These are phyloP conservation scores for Oligia latruncula DNA, from an alignment of 2,888 invertebrate species.

Conservation along the genomic window DNA sequence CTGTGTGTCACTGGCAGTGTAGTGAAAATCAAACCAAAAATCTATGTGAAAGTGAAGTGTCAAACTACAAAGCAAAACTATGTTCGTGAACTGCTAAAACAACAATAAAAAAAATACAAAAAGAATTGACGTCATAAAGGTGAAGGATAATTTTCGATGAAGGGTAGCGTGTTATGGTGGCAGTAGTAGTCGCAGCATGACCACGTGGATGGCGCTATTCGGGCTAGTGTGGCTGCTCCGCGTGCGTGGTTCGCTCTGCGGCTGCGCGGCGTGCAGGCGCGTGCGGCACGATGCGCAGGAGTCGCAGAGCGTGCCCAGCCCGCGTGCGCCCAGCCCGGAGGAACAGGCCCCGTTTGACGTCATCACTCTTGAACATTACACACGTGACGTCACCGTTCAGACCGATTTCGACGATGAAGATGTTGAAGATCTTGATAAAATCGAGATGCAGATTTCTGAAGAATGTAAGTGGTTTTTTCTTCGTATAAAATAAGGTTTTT, in stretches of 20 bases:
- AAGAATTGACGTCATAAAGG: neutral
- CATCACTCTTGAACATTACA: slow-evolving; percentile 85
- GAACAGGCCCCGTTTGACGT: slow-evolving; percentile 85
- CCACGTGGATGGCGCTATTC: slow-evolving; percentile 95
- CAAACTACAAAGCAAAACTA: neutral
- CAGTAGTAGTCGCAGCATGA: slow-evolving; percentile 84
- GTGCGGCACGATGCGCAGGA: slow-evolving; percentile 81
- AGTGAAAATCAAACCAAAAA: slow-evolving; percentile 9
- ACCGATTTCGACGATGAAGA: slow-evolving; percentile 88
- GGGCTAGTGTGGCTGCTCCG: slow-evolving; percentile 96
- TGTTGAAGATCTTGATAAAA: slow-evolving; percentile 85
- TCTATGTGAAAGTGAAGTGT: slow-evolving; percentile 34
- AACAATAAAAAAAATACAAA: neutral
- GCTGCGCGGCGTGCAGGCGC: slow-evolving; percentile 93
- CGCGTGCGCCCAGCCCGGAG: slow-evolving; percentile 75
- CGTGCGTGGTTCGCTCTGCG: slow-evolving; percentile 94
- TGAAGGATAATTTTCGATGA: slow-evolving; percentile 71
- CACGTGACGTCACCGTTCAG: slow-evolving; percentile 88
- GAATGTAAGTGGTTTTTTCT: slow-evolving; percentile 80
- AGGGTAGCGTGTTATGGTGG: slow-evolving; percentile 69
- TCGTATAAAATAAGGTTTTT: neutral
- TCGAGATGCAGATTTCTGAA: slow-evolving; percentile 86
- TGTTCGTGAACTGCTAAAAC: slow-evolving; percentile 4
- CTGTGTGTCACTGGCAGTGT: slow-evolving; percentile 12
- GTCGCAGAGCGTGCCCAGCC: slow-evolving; percentile 76